Conservation (phyloP, 1,140 invertebrate genomes). For the Drosophila insularis region DNA sequence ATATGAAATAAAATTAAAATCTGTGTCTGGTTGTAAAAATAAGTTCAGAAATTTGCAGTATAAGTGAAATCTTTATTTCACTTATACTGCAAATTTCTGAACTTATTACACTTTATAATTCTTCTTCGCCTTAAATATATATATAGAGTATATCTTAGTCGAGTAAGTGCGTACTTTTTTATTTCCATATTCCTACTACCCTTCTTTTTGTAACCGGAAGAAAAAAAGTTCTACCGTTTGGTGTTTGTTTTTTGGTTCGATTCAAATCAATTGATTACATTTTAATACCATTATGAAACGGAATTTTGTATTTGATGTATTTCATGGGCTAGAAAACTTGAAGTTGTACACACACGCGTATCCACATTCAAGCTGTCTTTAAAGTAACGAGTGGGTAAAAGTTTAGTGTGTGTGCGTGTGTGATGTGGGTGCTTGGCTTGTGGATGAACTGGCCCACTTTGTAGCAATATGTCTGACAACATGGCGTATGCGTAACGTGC, state of each 20-base stretch:
- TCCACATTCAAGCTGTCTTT: neutral
- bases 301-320: slow-evolving; percentile 3
- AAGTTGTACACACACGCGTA: neutral
- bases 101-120: too few relatives aligned
- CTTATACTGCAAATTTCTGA: too few relatives aligned
- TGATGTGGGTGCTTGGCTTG: neutral
- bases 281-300: neutral
- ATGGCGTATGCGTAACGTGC: slow-evolving; percentile 45
- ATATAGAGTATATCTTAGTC: neutral
- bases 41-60: too few relatives aligned
- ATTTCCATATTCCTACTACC: neutral
- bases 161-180: neutral
- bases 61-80: too few relatives aligned
- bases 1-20: too few relatives aligned
- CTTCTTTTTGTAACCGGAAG: neutral
- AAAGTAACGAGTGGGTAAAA: neutral
- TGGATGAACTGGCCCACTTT: slow-evolving; percentile 14
- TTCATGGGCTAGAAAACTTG: slow-evolving; percentile 3
- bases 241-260: neutral
- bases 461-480: slow-evolving; percentile 22
- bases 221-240: neutral
- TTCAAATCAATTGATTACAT: slow-evolving; percentile 12
- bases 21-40: too few relatives aligned
- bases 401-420: neutral
- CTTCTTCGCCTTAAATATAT: too few relatives aligned